A percentile compares a stretch with the other conserved stretches of the same genome.
Conservation (phyloP, 2,888 invertebrate genomes). For the Eremobia ochroleuca region DNA sequence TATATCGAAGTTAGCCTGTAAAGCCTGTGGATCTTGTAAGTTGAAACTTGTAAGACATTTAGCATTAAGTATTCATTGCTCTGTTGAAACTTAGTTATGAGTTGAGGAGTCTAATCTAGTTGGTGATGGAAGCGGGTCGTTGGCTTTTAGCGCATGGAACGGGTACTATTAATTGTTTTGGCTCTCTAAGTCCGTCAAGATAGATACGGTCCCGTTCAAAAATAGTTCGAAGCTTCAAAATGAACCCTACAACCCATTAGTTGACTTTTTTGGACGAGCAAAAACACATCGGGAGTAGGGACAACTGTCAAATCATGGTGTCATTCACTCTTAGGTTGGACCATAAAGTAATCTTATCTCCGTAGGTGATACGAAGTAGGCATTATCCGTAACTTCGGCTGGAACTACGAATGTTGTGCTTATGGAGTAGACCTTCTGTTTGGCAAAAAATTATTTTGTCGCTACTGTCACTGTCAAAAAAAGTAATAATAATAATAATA, state of each 20-base stretch:
- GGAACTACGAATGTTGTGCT: too few species aligned
- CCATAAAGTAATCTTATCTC: not conserved
- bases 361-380: too few species aligned
- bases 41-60: slow-evolving; percentile 63
- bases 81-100: slow-evolving; percentile 50
- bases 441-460: too few species aligned
- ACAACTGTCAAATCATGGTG: not conserved
- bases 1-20: slow-evolving; percentile 52
- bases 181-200: not conserved
- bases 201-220: not conserved
- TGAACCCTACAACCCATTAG: not conserved
- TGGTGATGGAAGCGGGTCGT: slow-evolving; percentile 37
- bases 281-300: not conserved
- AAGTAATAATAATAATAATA: too few species aligned
- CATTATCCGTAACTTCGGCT: too few species aligned
- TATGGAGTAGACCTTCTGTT: too few species aligned
- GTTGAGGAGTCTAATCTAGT: slow-evolving; percentile 49
- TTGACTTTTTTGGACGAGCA: not conserved
- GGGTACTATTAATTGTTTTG: slow-evolving; percentile 6
- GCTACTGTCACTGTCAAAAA: too few species aligned
- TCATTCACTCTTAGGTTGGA: not conserved
- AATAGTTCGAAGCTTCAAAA: not conserved
- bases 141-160: slow-evolving; percentile 28
- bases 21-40: slow-evolving; percentile 47
- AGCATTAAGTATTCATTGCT: slow-evolving; percentile 64